These are phyloP conservation scores for Gnatocerus cornutus DNA, from an alignment of 2,888 invertebrate genomes.

Conservation along the genomic window DNA sequence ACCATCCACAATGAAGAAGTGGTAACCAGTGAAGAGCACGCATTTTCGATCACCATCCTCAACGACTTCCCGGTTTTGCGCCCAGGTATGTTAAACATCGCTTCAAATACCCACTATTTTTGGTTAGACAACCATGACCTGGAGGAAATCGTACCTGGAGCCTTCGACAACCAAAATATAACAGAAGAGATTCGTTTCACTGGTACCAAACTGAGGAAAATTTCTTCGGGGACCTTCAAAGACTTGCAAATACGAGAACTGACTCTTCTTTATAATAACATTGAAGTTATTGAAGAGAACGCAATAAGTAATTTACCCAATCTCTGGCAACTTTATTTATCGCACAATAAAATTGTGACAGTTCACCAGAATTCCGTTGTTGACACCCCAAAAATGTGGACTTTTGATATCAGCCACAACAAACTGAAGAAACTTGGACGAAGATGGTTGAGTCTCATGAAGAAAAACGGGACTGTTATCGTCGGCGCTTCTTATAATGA, in stretches of 20 bases:
- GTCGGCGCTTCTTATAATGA: not conserved
- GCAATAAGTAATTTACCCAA: constrained; percentile 5
- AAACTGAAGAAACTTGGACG: not conserved
- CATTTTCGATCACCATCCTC: constrained; percentile 10
- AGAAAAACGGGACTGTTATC: not conserved
- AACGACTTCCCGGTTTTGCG: constrained; percentile 1
- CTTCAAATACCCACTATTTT: not conserved
- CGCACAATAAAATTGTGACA: not conserved
- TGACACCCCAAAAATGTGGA: not conserved
- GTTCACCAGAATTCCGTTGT: not conserved
- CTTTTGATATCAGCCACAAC: not conserved
- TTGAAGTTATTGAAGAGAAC: constrained; percentile 5
- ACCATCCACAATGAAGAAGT: not conserved
- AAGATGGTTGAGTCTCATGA: constrained; percentile 9
- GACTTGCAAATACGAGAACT: not conserved
- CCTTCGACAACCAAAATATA: constrained; percentile 14
- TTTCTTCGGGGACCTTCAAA: constrained; percentile 2
- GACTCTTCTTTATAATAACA: not conserved
- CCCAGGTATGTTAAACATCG: constrained; percentile 1
- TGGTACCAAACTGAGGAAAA: not conserved
- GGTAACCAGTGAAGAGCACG: constrained; percentile 4
- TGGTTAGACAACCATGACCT: not conserved
- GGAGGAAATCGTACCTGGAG: not conserved
- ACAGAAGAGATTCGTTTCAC: constrained; percentile 1
- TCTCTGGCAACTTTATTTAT: not conserved